These are phyloP conservation scores for Goniozus legneri DNA, from an alignment of 1,140 invertebrate genomes.

Conservation along the genomic window DNA sequence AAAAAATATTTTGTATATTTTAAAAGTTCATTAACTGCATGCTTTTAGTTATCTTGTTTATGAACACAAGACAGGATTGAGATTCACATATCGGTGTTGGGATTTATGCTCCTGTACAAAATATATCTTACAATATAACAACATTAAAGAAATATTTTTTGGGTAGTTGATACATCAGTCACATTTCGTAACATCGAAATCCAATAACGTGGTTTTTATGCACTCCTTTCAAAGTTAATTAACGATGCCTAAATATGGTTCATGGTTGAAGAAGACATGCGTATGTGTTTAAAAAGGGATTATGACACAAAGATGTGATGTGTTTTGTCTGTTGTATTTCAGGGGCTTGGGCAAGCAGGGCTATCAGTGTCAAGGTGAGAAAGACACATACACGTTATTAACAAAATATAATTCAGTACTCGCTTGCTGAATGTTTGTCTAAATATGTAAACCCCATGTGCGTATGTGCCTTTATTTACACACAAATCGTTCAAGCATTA, in stretches of 20 bases:
- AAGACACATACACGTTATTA: slow-evolving; percentile 56
- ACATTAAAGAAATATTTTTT: no score
- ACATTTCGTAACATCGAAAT: no score
- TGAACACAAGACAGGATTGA: no score
- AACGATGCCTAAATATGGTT: slow-evolving; percentile 30
- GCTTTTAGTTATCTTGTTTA: no score
- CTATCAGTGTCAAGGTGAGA: slow-evolving; percentile 99
- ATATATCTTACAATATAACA: no score
- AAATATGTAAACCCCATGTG: slow-evolving; percentile 22
- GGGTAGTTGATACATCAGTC: no score
- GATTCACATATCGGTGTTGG: no score
- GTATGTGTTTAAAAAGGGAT: slow-evolving; percentile 45
- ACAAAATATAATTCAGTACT: slow-evolving; percentile 47
- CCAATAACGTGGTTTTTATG: no score
- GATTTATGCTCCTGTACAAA: no score
- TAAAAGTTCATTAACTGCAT: no score
- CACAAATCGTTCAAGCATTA: slow-evolving; percentile 8
- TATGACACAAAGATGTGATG: slow-evolving; percentile 50
- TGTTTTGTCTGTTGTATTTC: slow-evolving; percentile 66
- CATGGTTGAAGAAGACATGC: slow-evolving; percentile 35
- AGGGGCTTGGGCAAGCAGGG: slow-evolving; percentile 98
- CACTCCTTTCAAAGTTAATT: no score
- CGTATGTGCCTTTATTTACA: slow-evolving; percentile 18
- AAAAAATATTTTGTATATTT: no score
- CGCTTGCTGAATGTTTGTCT: slow-evolving; percentile 38